These are phyloP conservation scores for Bungarus multicinctus DNA, from an alignment of 2,113 vertebrate genomes.

Conservation along the genomic window DNA sequence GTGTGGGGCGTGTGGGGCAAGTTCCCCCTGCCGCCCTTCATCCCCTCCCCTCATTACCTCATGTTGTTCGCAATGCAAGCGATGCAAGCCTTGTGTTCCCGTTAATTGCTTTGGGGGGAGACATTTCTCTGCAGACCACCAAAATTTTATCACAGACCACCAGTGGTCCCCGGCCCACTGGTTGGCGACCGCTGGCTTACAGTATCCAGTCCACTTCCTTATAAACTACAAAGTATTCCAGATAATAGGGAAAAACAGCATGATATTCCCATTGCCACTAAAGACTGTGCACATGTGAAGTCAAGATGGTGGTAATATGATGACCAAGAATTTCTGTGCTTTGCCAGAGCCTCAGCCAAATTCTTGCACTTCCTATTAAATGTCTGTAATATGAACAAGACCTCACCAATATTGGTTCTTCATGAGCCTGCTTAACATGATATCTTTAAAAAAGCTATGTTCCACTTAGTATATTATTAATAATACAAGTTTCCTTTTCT, in stretches of 20 bases:
- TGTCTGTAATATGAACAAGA: background rate
- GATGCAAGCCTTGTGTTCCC: no score
- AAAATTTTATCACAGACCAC: no score
- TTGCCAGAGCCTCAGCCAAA: background rate
- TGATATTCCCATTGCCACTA: background rate
- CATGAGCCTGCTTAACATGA: background rate
- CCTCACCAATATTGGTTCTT: background rate
- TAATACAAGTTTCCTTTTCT: background rate
- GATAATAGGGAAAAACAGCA: background rate
- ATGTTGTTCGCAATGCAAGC: no score
- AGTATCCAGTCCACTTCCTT: background rate
- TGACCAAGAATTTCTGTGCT: background rate
- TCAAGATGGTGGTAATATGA: no score
- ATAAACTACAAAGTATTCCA: background rate
- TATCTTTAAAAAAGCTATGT: background rate
- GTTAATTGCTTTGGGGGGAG: no score
- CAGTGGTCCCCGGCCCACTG: no score
- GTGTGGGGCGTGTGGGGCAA: no score
- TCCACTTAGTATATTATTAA: background rate
- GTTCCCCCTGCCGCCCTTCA: no score
- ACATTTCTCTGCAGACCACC: no score
- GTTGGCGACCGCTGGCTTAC: no score
- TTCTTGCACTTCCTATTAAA: background rate
- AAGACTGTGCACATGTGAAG: no score
- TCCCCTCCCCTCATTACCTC: no score